phyloP scores from a whole-genome alignment of 1,140 invertebrate genomes.

The Acromyrmex echinatior region DNA sequence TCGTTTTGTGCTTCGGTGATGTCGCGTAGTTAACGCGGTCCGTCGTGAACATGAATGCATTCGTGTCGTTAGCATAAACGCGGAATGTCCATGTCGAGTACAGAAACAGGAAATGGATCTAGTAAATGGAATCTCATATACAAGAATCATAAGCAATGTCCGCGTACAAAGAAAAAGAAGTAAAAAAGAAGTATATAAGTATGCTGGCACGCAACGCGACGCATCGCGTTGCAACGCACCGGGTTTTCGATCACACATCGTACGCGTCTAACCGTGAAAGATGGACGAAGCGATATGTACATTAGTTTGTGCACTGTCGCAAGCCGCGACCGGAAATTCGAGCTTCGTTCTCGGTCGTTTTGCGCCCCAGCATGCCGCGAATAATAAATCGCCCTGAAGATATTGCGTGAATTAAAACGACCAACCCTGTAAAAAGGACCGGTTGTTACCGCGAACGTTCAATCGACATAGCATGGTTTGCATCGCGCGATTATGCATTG shows the following conservation, averaged over 20 bases:
- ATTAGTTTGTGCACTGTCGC: neutral
- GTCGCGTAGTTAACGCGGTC: neutral
- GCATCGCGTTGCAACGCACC: neutral
- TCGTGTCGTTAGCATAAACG: neutral
- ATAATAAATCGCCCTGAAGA: slow-evolving; percentile 34
- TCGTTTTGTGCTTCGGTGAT: neutral
- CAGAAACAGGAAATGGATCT: slow-evolving; percentile 12
- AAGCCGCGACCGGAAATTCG: slow-evolving; percentile 34
- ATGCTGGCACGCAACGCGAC: neutral
- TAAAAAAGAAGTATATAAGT: neutral
- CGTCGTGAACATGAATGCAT: neutral
- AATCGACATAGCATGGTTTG: slow-evolving; percentile 14
- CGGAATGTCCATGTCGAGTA: neutral
- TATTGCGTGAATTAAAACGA: slow-evolving; percentile 24
- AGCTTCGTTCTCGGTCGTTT: slow-evolving; percentile 32
- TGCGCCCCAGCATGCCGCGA: neutral
- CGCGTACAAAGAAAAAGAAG: neutral
- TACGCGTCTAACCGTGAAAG: slow-evolving; percentile 10
- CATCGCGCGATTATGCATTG: slow-evolving; percentile 1
- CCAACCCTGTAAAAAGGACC: neutral
- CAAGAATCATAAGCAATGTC: neutral
- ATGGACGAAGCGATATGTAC: slow-evolving; percentile 14
- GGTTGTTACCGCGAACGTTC: neutral
- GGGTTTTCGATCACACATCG: neutral
- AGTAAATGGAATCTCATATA: slow-evolving; percentile 8